phyloP scores from a whole-genome alignment of 37 sponge, comb jelly and placozoan species.

The Petrosia ficiformis region DNA sequence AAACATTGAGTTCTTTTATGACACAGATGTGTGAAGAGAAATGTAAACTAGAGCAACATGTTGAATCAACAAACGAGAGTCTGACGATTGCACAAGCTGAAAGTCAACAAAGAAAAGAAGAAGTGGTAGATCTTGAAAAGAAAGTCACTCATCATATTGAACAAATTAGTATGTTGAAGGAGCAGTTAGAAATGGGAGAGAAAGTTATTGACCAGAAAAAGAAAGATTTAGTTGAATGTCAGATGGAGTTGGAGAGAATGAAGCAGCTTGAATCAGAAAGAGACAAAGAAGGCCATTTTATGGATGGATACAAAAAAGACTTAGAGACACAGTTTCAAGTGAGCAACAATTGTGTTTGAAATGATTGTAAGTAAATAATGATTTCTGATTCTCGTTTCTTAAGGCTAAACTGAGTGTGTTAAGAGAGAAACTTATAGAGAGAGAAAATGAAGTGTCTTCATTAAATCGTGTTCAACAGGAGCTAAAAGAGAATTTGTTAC shows the following conservation, averaged over 20 bases:
- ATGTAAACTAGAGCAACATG: too few species aligned
- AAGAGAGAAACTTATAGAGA: background rate
- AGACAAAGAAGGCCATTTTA: background rate
- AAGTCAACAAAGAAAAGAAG: background rate
- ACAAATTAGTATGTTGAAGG: background rate
- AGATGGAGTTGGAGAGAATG: background rate
- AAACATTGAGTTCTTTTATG: too few species aligned
- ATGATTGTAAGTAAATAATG: too few species aligned
- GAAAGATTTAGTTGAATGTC: background rate
- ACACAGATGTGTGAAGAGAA: too few species aligned
- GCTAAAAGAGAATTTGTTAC: background rate
- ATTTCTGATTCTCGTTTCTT: too few species aligned
- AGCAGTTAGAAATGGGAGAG: background rate
- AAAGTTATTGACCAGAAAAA: background rate
- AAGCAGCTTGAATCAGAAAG: constrained; percentile 4
- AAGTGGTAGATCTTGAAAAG: background rate
- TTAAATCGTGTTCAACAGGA: background rate
- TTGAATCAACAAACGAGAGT: too few species aligned
- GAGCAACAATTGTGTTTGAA: too few species aligned
- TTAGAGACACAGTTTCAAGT: constrained; percentile 6
- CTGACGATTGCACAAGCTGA: too few species aligned
- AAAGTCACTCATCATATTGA: background rate
- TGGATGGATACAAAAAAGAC: background rate
- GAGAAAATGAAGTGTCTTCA: constrained; percentile 4
- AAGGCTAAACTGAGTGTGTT: constrained; percentile 8